Evolutionary conservation across 2,888 invertebrate genomes (phyloP).

Genomic region (Epirrhoe tristata): DNA sequence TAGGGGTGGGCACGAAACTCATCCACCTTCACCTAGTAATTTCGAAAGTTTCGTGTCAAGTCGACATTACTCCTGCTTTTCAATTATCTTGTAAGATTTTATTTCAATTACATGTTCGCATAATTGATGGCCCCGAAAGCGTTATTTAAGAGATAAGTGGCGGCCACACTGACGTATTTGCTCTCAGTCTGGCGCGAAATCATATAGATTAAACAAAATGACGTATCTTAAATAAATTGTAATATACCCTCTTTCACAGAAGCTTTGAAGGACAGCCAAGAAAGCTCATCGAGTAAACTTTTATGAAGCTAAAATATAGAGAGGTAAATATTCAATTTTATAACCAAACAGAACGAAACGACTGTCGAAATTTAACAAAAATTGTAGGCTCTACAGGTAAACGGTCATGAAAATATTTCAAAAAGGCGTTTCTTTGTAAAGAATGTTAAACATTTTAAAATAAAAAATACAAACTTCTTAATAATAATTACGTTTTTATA

Average conservation of each 20-base stretch:
- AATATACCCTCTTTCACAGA: conserved; percentile 52
- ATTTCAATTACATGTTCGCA: conserved; percentile 62
- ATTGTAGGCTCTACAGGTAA: neutral
- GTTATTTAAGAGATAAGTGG: conserved; percentile 51
- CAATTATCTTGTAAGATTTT: conserved; percentile 61
- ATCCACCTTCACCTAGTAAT: conserved; percentile 55
- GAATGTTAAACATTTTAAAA: neutral
- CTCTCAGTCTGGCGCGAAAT: conserved; percentile 52
- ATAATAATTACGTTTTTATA: too few relatives aligned
- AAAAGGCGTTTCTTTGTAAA: neutral
- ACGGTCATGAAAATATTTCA: conserved; percentile 9
- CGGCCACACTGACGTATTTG: conserved; percentile 48
- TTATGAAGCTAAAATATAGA: conserved; percentile 32
- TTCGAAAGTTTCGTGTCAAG: conserved; percentile 54
- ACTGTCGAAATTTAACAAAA: conserved; percentile 10
- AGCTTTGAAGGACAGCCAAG: conserved; percentile 27
- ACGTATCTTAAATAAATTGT: conserved; percentile 50
- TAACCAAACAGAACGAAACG: conserved; percentile 20
- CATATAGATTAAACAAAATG: conserved; percentile 53
- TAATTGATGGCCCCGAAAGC: conserved; percentile 59
- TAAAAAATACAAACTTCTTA: neutral
- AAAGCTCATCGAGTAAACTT: conserved; percentile 14
- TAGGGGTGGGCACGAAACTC: conserved; percentile 40
- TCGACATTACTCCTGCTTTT: conserved; percentile 51
- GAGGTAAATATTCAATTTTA: conserved; percentile 24